These are phyloP conservation scores for Muschampia staudingeri DNA, from an alignment of 2,888 invertebrate genomes.

Conservation along the genomic window DNA sequence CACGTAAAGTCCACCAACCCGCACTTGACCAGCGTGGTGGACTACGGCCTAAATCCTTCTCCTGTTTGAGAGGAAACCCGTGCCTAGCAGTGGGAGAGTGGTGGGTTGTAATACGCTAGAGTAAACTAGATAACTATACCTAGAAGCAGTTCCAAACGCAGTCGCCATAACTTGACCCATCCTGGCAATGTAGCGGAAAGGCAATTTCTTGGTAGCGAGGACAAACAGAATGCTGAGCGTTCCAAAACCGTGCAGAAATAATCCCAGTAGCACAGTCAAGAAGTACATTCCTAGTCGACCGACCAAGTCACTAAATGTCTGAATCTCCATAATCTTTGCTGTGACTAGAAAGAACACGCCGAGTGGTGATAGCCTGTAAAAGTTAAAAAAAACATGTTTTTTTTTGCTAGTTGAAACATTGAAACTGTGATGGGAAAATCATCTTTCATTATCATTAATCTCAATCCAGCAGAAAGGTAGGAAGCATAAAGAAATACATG, in stretches of 20 bases:
- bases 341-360: constrained; percentile 98
- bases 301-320: constrained; percentile 95
- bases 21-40: no score
- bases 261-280: constrained; percentile 97
- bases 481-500: no score
- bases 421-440: no score
- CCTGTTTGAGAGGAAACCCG: no score
- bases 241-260: constrained; percentile 98
- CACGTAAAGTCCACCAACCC: no score
- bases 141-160: constrained; percentile 99
- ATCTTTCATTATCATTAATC: no score
- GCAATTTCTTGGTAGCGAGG: constrained; percentile 95
- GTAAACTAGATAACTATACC: constrained; percentile 86
- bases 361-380: constrained; percentile 96
- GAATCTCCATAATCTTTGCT: constrained; percentile 98
- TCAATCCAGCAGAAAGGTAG: no score
- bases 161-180: constrained; percentile 98
- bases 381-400: not conserved
- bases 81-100: no score
- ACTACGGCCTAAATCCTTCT: no score
- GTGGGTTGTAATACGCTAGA: no score
- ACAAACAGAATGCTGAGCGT: constrained; percentile 97
- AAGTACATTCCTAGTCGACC: constrained; percentile 98
- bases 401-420: no score
- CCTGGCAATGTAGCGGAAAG: constrained; percentile 95